Percentiles rank a stretch among this genome's conserved stretches.
Conservation (phyloP, 2,113 vertebrate genomes). For the Zeus faber region DNA sequence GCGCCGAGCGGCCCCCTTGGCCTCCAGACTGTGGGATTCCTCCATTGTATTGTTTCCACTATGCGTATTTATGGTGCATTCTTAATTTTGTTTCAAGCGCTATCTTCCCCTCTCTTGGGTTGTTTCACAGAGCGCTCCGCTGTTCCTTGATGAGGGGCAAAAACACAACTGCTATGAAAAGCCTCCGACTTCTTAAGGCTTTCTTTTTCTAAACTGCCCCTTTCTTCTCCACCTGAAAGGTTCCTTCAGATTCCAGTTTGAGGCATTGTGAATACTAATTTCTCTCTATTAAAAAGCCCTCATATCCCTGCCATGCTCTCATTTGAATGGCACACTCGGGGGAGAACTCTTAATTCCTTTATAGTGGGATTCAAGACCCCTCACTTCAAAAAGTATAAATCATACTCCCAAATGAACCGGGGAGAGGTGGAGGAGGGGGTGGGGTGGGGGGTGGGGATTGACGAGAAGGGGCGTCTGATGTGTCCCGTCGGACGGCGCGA, state of each 20-base stretch:
- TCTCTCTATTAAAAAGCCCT: slow-evolving; percentile 78
- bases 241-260: slow-evolving; percentile 78
- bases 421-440: slow-evolving; percentile 57
- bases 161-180: slow-evolving; percentile 76
- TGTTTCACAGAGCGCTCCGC: slow-evolving; percentile 64
- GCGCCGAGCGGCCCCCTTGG: slow-evolving; percentile 42
- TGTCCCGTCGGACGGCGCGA: slow-evolving; percentile 66
- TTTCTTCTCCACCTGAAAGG: slow-evolving; percentile 84
- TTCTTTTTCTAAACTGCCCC: slow-evolving; percentile 75
- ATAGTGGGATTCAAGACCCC: slow-evolving; percentile 81
- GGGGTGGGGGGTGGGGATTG: slow-evolving; percentile 62
- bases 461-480: slow-evolving; percentile 74
- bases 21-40: slow-evolving; percentile 60
- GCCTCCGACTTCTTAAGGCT: slow-evolving; percentile 72
- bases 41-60: slow-evolving; percentile 70
- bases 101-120: slow-evolving; percentile 67
- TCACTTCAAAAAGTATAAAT: slow-evolving; percentile 85
- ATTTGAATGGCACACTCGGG: slow-evolving; percentile 80
- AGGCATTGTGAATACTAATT: slow-evolving; percentile 84
- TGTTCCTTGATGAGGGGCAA: slow-evolving; percentile 76
- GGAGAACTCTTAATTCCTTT: slow-evolving; percentile 83
- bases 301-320: slow-evolving; percentile 81
- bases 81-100: slow-evolving; percentile 70
- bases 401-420: slow-evolving; percentile 82
- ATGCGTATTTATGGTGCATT: slow-evolving; percentile 74